Evolutionary conservation across 2,888 invertebrate genomes (phyloP), one percentile per base, ranked within the genome.

Genomic region (Ctena decussata): DNA sequence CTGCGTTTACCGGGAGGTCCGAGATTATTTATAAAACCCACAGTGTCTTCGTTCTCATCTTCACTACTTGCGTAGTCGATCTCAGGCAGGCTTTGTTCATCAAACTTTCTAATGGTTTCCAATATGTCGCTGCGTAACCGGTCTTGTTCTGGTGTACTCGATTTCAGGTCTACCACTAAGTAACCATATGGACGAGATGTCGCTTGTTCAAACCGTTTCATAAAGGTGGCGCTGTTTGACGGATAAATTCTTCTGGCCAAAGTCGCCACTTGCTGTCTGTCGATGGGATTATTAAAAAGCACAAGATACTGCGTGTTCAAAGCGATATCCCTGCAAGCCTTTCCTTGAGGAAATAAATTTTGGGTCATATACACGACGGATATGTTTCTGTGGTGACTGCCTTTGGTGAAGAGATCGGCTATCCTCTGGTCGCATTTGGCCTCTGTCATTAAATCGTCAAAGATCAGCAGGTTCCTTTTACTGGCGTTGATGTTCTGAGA

Each of bases 371-470:
- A 32, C 6, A 80, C 65, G 11, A 80, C 74, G 49, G 49, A 70
- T 1, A 82, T 44, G 18, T 71, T 18, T 78, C 37, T 72, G 24
- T 85, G 81, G 37, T 85, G 85, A 0, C 60, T 71, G 3, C 85
- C 80, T 30, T 75, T 81, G 21, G 53, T 80, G 77, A 70, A 80
- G 27, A 46, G n/a, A 30, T 73, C 32, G 39, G 75, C 80, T 76
- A 80, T 80, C 3, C 69, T 70, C 37, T 49, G 49, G n/a, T 72
- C 32, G 27, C 39, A 0, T 37, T 81, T 35, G 5, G 77, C 81
- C 24, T 80, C 74, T 37, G 81, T 80, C 41, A 78, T 75, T n/a
- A 84, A 27, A 71, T 84, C 84, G 37, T 80, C 84, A 2, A 84
- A 41, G 30, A 84, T 71, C 24, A 84, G 53, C 11, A 84, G 76